Evolutionary conservation across 2,113 vertebrate genomes (phyloP).

Genomic region (Phrynocephalus versicolor): DNA sequence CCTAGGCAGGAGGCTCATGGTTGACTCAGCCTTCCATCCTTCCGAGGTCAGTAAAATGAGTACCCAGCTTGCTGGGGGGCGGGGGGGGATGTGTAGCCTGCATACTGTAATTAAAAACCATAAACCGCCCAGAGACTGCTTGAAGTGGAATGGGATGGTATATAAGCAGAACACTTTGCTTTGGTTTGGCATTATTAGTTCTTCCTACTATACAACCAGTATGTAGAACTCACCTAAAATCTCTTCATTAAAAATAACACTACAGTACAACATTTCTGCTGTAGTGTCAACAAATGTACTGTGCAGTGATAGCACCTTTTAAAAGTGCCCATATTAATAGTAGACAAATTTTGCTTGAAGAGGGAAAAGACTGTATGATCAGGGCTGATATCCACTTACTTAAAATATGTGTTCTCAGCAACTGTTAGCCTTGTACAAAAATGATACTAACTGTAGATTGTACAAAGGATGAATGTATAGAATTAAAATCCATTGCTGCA

Average conservation of each 20-base stretch:
- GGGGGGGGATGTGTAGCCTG: no score
- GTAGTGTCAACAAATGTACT: background rate
- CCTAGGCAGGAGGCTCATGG: no score
- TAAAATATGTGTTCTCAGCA: background rate
- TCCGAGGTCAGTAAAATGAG: no score
- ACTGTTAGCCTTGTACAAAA: slow-evolving; percentile 45
- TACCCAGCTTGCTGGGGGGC: no score
- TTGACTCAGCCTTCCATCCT: no score
- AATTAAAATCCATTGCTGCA: slow-evolving; percentile 44
- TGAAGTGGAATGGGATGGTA: no score
- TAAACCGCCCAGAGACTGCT: no score
- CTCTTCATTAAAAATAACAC: background rate
- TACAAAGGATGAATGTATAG: slow-evolving; percentile 42
- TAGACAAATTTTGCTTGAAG: background rate
- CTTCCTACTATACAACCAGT: background rate
- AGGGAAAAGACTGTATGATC: background rate
- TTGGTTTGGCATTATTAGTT: no score
- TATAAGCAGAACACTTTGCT: no score
- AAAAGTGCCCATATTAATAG: background rate
- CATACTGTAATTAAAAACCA: no score
- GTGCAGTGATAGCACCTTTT: background rate
- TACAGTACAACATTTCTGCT: background rate
- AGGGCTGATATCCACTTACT: background rate
- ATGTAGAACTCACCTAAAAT: background rate
- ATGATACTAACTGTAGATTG: slow-evolving; percentile 39